Conservation (phyloP, 2,113 vertebrate species). For the Anhinga rufa region DNA sequence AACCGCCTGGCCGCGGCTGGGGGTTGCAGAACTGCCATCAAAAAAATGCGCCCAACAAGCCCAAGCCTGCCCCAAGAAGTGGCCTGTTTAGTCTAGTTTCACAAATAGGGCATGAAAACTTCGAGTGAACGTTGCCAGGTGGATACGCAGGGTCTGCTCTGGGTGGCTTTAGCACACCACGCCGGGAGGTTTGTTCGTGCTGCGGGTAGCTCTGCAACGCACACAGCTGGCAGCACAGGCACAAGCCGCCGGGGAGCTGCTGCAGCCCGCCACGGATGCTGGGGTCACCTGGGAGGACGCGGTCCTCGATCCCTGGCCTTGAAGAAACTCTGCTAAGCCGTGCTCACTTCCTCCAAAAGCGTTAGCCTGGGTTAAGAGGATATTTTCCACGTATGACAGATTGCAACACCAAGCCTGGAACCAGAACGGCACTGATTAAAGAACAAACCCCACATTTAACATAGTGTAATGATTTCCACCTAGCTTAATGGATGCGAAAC, state of each 20-base stretch:
- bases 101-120: rapidly evolving
- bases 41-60: no score
- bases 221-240: not conserved
- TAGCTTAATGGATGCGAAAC: slow-evolving; percentile 31
- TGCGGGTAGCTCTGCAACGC: rapidly evolving
- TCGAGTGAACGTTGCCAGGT: no score
- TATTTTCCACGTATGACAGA: not conserved
- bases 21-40: not conserved
- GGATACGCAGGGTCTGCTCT: rapidly evolving
- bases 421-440: not conserved
- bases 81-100: not conserved
- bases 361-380: not conserved
- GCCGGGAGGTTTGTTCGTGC: rapidly evolving
- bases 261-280: not conserved
- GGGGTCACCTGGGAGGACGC: not conserved
- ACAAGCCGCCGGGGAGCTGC: not conserved
- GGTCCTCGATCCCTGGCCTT: not conserved
- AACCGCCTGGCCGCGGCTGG: rapidly evolving
- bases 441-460: not conserved
- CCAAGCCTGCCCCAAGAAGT: not conserved
- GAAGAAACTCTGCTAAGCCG: not conserved
- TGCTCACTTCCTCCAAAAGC: not conserved
- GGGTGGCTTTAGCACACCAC: rapidly evolving
- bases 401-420: slow-evolving; percentile 23
- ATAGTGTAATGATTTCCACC: slow-evolving; percentile 34